Evolutionary conservation across 2,797 vertebrate species (phyloP).

Genomic region (Takifugu rubripes): DNA sequence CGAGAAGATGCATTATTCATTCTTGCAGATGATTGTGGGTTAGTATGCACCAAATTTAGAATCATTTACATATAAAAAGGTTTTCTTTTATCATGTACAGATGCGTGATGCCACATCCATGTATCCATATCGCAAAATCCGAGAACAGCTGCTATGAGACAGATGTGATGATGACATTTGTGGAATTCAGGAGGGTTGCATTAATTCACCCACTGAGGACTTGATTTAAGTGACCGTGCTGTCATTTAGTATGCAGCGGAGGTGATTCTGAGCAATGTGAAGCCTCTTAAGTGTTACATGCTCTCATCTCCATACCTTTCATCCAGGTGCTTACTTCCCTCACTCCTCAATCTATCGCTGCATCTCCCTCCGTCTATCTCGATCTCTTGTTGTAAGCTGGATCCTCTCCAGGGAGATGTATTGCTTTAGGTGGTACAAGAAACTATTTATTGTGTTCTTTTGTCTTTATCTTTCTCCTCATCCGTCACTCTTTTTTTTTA

Average conservation of each 20-base stretch:
- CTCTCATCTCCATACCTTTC: conserved; percentile 24
- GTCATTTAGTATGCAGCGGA: conserved; percentile 26
- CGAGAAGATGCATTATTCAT: no score
- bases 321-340: conserved; percentile 56
- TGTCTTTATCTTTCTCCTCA: conserved; percentile 29
- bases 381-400: conserved; percentile 64
- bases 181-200: conserved; percentile 15
- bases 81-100: no score
- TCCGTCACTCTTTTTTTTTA: conserved; percentile 35
- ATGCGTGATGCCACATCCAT: background rate
- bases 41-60: no score
- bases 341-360: conserved; percentile 28
- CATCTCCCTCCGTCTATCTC: conserved; percentile 32
- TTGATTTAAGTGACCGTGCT: conserved; percentile 18
- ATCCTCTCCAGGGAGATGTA: conserved; percentile 73
- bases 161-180: conserved; percentile 17
- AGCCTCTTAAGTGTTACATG: conserved; percentile 15
- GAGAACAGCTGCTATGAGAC: conserved; percentile 15
- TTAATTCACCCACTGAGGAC: conserved; percentile 16
- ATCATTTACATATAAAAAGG: no score
- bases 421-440: conserved; percentile 74
- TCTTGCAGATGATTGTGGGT: no score
- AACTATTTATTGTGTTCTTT: conserved; percentile 39
- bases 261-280: conserved; percentile 32
- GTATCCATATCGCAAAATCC: conserved; percentile 12